Conservation (phyloP, 2,888 invertebrate genomes). For the Sarcophaga carnaria region DNA sequence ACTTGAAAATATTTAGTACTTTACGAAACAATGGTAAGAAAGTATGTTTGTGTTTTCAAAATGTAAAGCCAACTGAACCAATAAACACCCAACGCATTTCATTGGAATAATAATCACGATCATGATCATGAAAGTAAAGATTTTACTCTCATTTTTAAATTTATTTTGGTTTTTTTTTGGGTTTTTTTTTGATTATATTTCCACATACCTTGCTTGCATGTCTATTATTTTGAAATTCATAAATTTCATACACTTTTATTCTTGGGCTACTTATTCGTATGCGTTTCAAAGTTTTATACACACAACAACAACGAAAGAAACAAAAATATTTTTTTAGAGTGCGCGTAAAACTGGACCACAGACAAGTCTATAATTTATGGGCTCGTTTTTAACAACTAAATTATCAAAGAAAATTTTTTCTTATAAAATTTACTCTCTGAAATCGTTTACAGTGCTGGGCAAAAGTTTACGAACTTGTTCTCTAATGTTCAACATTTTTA, state of each 20-base stretch:
- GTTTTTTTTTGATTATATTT: conserved; percentile 8
- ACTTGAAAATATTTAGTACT: background rate
- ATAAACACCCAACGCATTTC: conserved; percentile 9
- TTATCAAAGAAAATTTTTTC: conserved; percentile 37
- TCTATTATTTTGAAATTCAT: conserved; percentile 40
- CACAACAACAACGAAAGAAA: background rate
- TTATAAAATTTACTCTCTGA: background rate
- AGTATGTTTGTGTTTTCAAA: background rate
- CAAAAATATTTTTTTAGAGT: conserved; percentile 10
- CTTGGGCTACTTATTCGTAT: conserved; percentile 27
- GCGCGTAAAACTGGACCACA: conserved; percentile 36
- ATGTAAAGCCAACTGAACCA: background rate
- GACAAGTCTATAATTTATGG: conserved; percentile 48
- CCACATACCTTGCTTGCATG: conserved; percentile 40
- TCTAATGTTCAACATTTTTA: no score
- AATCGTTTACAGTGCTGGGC: background rate
- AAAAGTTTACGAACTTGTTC: background rate
- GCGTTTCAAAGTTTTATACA: conserved; percentile 25
- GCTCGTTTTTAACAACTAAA: conserved; percentile 58
- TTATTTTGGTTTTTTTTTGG: background rate
- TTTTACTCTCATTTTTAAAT: background rate
- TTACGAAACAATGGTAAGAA: background rate
- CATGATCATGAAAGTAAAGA: conserved; percentile 38
- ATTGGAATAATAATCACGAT: background rate
- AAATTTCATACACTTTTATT: conserved; percentile 26